Evolutionary conservation across 2,888 invertebrate species (phyloP).

Genomic region (Phasia obesa): DNA sequence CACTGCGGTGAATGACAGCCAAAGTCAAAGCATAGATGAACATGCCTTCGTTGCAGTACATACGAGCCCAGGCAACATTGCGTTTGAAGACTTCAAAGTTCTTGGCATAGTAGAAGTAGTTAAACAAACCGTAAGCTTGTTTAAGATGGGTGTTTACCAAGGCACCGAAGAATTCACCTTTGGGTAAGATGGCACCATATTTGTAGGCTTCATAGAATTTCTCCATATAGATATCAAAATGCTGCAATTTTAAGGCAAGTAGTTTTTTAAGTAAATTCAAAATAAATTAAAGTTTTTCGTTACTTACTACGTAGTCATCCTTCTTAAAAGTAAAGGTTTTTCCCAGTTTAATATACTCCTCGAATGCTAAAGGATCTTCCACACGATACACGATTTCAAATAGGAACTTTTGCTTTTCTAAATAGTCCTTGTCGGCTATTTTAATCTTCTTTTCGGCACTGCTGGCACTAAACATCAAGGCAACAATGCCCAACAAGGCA

Average conservation of each 20-base stretch:
- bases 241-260: no score
- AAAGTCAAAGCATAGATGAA: slow-evolving; percentile 69
- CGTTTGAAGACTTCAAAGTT: slow-evolving; percentile 83
- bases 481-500: slow-evolving; percentile 72
- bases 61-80: slow-evolving; percentile 82
- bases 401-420: slow-evolving; percentile 77
- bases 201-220: slow-evolving; percentile 75
- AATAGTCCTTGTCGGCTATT: slow-evolving; percentile 75
- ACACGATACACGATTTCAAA: slow-evolving; percentile 75
- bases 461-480: slow-evolving; percentile 67
- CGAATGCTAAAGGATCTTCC: slow-evolving; percentile 75
- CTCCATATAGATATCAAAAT: slow-evolving; percentile 74
- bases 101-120: no score
- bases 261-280: slow-evolving; percentile 71
- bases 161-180: neutral
- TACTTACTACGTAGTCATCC: slow-evolving; percentile 67
- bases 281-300: no score
- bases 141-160: slow-evolving; percentile 74
- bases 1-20: slow-evolving; percentile 86
- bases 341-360: slow-evolving; percentile 79
- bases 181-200: slow-evolving; percentile 75
- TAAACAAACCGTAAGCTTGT: no score
- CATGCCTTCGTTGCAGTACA: no score
- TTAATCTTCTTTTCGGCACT: slow-evolving; percentile 72
- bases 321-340: slow-evolving; percentile 76